phyloP scores from a whole-genome alignment of 2,797 vertebrate species.

The Danio albolineatus region DNA sequence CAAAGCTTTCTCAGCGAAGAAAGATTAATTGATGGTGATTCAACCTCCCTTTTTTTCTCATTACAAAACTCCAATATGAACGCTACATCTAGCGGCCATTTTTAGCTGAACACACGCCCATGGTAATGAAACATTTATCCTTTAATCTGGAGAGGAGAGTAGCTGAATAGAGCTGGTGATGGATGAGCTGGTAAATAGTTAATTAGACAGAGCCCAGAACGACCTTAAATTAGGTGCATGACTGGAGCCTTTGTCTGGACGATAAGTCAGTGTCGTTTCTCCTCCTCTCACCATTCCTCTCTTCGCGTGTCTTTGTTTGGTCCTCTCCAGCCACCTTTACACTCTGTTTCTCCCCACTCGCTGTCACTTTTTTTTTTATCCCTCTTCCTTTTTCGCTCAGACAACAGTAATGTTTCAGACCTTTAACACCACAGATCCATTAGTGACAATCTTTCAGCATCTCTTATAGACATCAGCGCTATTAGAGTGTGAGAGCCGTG shows the following conservation, averaged over 20 bases:
- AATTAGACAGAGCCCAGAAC: constrained; percentile 80
- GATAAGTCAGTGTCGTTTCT: constrained; percentile 72
- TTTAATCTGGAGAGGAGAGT: constrained; percentile 64
- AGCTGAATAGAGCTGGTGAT: constrained; percentile 74
- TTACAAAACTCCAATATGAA: constrained; percentile 16
- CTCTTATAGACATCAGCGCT: constrained; percentile 50
- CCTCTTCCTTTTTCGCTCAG: neutral
- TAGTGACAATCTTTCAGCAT: constrained; percentile 43
- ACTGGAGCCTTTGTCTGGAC: constrained; percentile 77
- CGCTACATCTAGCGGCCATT: constrained; percentile 38
- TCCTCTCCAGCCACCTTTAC: neutral
- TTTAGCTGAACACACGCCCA: constrained; percentile 42
- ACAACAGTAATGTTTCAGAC: constrained; percentile 4
- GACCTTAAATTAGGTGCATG: constrained; percentile 81
- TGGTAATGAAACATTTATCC: constrained; percentile 68
- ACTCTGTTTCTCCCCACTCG: neutral
- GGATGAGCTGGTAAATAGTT: constrained; percentile 85
- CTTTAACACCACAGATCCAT: constrained; percentile 53
- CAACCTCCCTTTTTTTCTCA: constrained; percentile 36
- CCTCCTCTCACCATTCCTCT: constrained; percentile 30
- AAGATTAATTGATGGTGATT: constrained; percentile 51
- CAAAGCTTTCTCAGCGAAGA: no score
- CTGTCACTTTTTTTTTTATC: neutral
- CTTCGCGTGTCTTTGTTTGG: constrained; percentile 34
- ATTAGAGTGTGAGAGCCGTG: constrained; percentile 40